These are phyloP conservation scores for Forbesichthys papilliferus DNA, from an alignment of 2,113 vertebrate genomes.

Conservation along the genomic window DNA sequence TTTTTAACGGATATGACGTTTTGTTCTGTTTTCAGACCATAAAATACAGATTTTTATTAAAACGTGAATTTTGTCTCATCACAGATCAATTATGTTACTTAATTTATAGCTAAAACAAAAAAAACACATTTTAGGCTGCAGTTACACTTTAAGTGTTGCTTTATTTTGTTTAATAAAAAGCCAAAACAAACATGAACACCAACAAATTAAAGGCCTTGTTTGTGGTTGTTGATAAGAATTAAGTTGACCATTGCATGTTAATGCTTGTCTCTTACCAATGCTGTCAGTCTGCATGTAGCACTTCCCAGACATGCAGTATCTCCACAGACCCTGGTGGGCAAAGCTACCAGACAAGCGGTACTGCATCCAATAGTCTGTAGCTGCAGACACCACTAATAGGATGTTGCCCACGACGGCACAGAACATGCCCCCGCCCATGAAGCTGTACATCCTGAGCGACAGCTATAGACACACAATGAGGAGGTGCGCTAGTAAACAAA, in stretches of 20 bases:
- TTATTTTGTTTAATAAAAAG: too few species aligned
- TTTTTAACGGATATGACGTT: too few species aligned
- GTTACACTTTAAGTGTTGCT: too few species aligned
- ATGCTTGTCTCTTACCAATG: conserved; percentile 72
- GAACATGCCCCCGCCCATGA: conserved; percentile 89
- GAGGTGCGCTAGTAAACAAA: background rate
- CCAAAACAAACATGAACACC: too few species aligned
- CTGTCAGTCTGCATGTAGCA: conserved; percentile 89
- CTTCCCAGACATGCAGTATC: conserved; percentile 86
- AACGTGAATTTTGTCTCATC: too few species aligned
- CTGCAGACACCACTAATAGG: conserved; percentile 85
- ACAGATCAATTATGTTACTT: too few species aligned
- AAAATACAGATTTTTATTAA: too few species aligned
- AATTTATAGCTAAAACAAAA: too few species aligned
- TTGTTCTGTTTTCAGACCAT: too few species aligned
- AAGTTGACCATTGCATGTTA: background rate
- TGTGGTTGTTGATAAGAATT: background rate
- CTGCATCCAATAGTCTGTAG: conserved; percentile 93
- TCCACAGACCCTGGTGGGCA: conserved; percentile 89
- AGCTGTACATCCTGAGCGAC: conserved; percentile 85
- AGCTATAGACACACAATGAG: conserved; percentile 9
- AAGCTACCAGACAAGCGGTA: conserved; percentile 85
- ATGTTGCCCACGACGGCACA: conserved; percentile 89
- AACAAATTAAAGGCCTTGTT: too few species aligned
- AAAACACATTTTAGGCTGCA: too few species aligned